phyloP scores from a whole-genome alignment of 2,888 invertebrate species.

The Eilema griseolum region DNA sequence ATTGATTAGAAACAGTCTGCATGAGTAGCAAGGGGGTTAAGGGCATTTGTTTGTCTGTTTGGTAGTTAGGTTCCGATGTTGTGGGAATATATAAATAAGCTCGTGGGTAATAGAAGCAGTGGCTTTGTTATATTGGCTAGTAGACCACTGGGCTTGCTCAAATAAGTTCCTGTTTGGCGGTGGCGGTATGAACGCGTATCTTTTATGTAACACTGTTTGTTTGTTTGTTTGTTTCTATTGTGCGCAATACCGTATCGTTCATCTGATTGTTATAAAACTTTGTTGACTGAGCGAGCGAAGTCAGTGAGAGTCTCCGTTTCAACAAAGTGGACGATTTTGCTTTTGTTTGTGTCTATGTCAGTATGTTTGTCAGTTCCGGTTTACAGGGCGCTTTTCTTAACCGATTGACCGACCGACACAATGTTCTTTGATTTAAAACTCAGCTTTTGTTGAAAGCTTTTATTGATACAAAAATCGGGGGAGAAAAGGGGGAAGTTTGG shows the following conservation, averaged over 20 bases:
- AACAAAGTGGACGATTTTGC: too few species aligned
- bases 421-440: too few species aligned
- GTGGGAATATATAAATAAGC: background rate
- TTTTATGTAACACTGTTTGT: background rate
- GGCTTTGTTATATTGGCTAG: background rate
- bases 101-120: background rate
- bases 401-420: too few species aligned
- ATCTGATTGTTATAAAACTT: background rate
- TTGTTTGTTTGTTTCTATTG: background rate
- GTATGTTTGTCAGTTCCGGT: too few species aligned
- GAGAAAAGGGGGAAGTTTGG: too few species aligned
- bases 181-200: background rate
- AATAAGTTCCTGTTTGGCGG: background rate
- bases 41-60: slow-evolving; percentile 16
- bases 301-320: too few species aligned
- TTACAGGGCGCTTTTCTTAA: too few species aligned
- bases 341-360: too few species aligned
- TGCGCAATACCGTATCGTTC: background rate
- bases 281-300: too few species aligned
- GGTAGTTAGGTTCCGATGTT: slow-evolving; percentile 3
- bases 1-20: slow-evolving; percentile 43
- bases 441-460: too few species aligned
- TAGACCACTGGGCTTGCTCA: background rate
- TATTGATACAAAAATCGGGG: too few species aligned
- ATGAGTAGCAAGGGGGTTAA: slow-evolving; percentile 32